Conservation (phyloP, 2,888 invertebrate species). For the Hetaerina titia region DNA sequence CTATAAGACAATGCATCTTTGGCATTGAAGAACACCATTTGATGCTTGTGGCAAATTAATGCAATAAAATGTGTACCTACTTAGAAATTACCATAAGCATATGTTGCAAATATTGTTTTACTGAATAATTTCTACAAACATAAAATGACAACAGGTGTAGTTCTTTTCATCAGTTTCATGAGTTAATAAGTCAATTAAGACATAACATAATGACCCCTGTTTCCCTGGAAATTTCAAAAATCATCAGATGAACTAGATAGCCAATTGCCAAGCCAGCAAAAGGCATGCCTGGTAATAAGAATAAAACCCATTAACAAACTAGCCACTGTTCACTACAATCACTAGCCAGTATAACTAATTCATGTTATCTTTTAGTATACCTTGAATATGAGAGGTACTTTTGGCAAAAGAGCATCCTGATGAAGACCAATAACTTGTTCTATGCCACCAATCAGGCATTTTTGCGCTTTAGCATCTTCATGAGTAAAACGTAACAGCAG, state of each 20-base stretch:
- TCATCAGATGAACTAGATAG: no score
- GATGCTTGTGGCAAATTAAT: no score
- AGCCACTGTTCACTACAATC: not conserved
- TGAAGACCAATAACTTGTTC: conserved; percentile 94
- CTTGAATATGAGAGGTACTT: conserved; percentile 93
- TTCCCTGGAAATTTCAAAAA: no score
- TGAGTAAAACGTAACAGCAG: conserved; percentile 90
- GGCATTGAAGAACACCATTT: no score
- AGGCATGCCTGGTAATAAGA: not conserved
- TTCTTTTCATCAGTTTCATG: no score
- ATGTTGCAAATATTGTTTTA: not conserved
- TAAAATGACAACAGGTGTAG: not conserved
- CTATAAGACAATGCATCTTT: no score
- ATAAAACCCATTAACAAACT: not conserved
- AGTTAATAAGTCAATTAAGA: no score
- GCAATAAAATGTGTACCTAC: no score
- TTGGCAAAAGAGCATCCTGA: conserved; percentile 88
- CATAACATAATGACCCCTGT: no score
- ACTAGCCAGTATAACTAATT: conserved; percentile 1
- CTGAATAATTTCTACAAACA: not conserved
- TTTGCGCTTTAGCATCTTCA: conserved; percentile 90
- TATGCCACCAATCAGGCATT: conserved; percentile 95
- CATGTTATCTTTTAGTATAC: conserved; percentile 74
- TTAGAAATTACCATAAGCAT: no score
- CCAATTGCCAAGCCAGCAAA: not conserved